A percentile compares a stretch with the other conserved stretches of the same genome.
Evolutionary conservation across 2,888 invertebrate species (phyloP).

Genomic region (Lucinisca nassula): DNA sequence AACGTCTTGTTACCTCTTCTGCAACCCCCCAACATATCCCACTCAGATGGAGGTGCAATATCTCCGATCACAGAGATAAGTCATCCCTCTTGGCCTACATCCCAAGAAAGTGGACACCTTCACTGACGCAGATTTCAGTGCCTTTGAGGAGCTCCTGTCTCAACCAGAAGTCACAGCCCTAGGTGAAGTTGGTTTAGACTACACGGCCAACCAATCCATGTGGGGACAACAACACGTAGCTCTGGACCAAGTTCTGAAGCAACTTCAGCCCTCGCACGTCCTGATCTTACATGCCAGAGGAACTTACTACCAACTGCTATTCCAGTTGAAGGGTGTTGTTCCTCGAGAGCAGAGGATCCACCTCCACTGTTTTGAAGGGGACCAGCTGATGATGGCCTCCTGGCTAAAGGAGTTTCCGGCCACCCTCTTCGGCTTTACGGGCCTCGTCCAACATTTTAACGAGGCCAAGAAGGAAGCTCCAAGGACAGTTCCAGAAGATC

Average conservation of each 20-base stretch:
- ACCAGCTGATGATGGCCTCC: too few species aligned
- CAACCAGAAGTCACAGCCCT: not conserved
- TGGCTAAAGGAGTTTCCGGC: too few species aligned
- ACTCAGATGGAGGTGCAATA: too few species aligned
- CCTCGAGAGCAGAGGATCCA: too few species aligned
- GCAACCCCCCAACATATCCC: too few species aligned
- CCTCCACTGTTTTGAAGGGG: too few species aligned
- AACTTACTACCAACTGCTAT: too few species aligned
- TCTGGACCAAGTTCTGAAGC: not conserved
- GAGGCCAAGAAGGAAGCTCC: not conserved
- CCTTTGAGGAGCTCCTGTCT: not conserved
- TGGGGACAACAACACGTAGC: not conserved
- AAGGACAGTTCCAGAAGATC: not conserved
- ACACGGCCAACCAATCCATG: not conserved
- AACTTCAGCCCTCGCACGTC: not conserved
- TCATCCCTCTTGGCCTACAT: not conserved
- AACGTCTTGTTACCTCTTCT: too few species aligned
- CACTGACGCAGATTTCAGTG: not conserved
- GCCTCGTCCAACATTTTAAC: not conserved
- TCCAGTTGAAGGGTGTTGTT: too few species aligned
- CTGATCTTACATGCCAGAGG: too few species aligned
- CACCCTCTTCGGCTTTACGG: not conserved
- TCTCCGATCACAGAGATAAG: not conserved
- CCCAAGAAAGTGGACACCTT: not conserved
- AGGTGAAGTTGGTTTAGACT: not conserved